phyloP scores from a whole-genome alignment of 2,888 invertebrate genomes.

The Campoplex nolae region DNA sequence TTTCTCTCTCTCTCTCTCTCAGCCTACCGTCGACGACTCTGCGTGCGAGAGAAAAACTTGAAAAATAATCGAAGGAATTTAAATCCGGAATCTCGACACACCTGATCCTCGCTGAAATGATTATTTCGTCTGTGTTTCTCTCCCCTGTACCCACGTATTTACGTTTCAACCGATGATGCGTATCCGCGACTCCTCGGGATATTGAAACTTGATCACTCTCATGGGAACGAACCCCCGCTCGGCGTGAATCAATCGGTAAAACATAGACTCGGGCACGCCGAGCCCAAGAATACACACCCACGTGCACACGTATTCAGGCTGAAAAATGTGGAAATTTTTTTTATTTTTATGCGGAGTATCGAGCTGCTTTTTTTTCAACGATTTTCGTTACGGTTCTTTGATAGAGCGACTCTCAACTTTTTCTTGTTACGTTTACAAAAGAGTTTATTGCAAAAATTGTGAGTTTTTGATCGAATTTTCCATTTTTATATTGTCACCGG shows the following conservation, averaged over 20 bases:
- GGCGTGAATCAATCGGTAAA: slow-evolving; percentile 60
- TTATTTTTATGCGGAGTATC: background rate
- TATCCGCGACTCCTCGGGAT: background rate
- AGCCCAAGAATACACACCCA: slow-evolving; percentile 19
- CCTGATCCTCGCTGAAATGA: slow-evolving; percentile 5
- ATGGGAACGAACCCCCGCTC: slow-evolving; percentile 22
- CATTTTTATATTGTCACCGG: no score
- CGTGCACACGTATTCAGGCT: slow-evolving; percentile 6
- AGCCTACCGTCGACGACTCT: no score
- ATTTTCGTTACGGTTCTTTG: no score
- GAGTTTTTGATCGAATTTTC: no score
- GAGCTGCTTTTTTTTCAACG: background rate
- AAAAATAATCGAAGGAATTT: slow-evolving; percentile 21
- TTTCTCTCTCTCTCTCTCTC: no score
- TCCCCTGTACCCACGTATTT: no score
- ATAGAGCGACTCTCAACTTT: no score
- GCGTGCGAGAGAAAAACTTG: background rate
- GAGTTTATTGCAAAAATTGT: no score
- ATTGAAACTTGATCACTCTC: slow-evolving; percentile 53
- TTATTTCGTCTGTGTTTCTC: background rate
- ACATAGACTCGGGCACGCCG: slow-evolving; percentile 44
- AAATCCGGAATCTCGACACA: slow-evolving; percentile 44
- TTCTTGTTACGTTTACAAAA: no score
- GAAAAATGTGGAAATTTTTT: background rate
- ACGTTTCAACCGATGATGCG: background rate